Evolutionary conservation across 2,113 vertebrate species (phyloP).

Genomic region (Rissa tridactyla): DNA sequence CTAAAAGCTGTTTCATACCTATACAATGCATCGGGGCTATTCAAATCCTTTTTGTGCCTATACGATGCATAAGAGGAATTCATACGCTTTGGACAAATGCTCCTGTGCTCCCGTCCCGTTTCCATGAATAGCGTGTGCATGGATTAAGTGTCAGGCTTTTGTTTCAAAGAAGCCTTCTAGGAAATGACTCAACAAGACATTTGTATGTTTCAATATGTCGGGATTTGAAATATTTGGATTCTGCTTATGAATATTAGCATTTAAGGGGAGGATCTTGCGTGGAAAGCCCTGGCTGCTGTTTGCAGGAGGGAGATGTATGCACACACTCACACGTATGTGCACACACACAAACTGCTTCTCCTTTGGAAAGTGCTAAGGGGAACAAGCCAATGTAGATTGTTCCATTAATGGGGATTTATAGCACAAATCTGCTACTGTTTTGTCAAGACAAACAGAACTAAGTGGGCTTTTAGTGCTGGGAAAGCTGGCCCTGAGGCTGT

Average conservation of each 20-base stretch:
- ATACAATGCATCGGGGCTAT: background rate
- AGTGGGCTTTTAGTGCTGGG: background rate
- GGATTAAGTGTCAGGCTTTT: background rate
- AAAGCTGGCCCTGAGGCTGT: background rate
- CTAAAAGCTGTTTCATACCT: background rate
- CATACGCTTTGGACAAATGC: background rate
- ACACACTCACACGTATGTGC: background rate
- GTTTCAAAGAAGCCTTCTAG: background rate
- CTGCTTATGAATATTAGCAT: background rate
- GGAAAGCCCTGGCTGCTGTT: background rate
- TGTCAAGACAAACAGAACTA: background rate
- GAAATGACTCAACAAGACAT: background rate
- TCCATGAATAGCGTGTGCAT: background rate
- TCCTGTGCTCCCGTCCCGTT: background rate
- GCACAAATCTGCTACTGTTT: conserved; percentile 7
- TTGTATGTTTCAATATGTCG: background rate
- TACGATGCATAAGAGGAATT: too few species aligned
- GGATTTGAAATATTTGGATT: background rate
- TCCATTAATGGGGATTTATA: background rate
- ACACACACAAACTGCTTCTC: background rate
- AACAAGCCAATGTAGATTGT: background rate
- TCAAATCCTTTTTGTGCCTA: background rate
- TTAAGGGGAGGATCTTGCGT: background rate
- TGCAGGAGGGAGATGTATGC: background rate
- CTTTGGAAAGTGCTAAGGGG: background rate